Percentiles rank a stretch among this genome's conserved stretches.
phyloP scores from a whole-genome alignment of 2,113 vertebrate genomes.

The Sylvia atricapilla region DNA sequence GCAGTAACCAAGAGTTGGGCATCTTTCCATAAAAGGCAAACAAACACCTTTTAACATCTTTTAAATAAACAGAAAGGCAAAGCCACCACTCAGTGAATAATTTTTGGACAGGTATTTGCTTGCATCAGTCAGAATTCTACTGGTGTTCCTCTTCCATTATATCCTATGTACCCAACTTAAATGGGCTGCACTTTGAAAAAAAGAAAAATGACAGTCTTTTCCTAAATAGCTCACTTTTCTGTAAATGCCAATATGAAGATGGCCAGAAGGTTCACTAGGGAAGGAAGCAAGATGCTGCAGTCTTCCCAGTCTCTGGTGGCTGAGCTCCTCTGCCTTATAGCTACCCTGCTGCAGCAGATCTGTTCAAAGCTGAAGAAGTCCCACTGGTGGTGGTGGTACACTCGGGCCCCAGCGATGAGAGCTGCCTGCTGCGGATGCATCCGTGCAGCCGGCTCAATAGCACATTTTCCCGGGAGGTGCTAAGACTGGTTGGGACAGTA shows the following conservation, averaged over 20 bases:
- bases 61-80: neutral
- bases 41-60: neutral
- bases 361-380: slow-evolving; percentile 55
- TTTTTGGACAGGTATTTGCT: neutral
- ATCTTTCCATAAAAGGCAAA: neutral
- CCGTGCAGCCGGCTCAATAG: neutral
- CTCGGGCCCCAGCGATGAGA: neutral
- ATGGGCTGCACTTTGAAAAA: neutral
- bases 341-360: slow-evolving; percentile 17
- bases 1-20: neutral
- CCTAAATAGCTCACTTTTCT: neutral
- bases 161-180: neutral
- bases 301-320: neutral
- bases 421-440: slow-evolving; percentile 11
- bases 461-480: slow-evolving; percentile 35
- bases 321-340: slow-evolving; percentile 11
- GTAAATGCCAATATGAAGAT: neutral
- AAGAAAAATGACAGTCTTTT: neutral
- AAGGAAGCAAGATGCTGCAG: neutral
- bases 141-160: neutral
- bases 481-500: slow-evolving; percentile 66
- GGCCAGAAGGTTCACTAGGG: neutral
- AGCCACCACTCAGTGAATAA: neutral
- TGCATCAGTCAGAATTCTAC: neutral
- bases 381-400: neutral